Base-by-base conservation (phyloP, 2,113 vertebrate genomes). In the Brienomyrus brachyistius region DNA sequence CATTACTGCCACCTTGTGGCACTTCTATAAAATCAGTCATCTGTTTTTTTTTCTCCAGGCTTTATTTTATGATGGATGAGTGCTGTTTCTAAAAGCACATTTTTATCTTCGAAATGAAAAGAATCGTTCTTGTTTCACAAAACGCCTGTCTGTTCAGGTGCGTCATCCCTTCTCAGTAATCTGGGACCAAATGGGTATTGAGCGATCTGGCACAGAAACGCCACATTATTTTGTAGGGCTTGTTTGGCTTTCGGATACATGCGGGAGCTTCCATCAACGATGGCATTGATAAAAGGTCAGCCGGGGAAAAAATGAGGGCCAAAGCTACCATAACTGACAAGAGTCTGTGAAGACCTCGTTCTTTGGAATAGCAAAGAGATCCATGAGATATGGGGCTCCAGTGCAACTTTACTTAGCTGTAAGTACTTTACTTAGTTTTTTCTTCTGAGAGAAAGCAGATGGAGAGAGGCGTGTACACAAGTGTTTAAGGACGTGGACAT, bases 271-370 rank as follows among this genome's bases (percentile, higher is more conserved):
- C 7, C 21, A n/a, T 8, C 56, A 62, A 1, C 2, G 56, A 2
- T 1, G 23, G 56, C 23, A 6, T n/a, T 62, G 56, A 59, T 59
- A 21, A 8, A 23, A 2, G 21, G 56, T 7, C 23, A 59, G 17
- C 17, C 21, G 5, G 15, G 70, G 90, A 87, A 89, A 91, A 91
- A 85, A 40, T 40, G 1, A 89, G 88, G 90, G 90, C 91, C 94
- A 86, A 92, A 48, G 92, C 70, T 40, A 35, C 70, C 70, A 13
- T 66, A 77, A 27, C 11, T 77, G 70, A 77, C 35, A 74, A 35
- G 11, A 40, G 70, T 77, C 13, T 77, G 70, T 40, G 70, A 40
- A 77, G 40, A 77, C 40, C 27, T 77, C 15, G 13, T 15, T 77
- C 70, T 1, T 74, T 74, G 2, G 31, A 35, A 74, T 5, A 74